phyloP scores from a whole-genome alignment of 2,113 vertebrate species.

The Trematocara stigmaticum region DNA sequence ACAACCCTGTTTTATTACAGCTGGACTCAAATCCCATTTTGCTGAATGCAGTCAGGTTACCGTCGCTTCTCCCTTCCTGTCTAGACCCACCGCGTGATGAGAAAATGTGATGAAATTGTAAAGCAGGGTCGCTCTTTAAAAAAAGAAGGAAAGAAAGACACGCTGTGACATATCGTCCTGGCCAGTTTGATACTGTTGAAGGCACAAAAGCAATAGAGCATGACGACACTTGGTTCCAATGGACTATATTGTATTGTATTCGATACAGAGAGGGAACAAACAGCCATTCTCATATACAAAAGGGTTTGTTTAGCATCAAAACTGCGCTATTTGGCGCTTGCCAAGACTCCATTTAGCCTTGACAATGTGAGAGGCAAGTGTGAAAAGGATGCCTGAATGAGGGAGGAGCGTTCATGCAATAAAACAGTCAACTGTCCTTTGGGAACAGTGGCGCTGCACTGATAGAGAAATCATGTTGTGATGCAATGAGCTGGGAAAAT shows the following conservation, averaged over 20 bases:
- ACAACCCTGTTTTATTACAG: constrained; percentile 20
- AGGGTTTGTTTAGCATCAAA: constrained; percentile 42
- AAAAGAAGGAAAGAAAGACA: not conserved
- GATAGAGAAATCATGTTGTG: not conserved
- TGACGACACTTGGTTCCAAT: not conserved
- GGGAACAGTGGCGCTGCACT: constrained; percentile 1
- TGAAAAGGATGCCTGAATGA: constrained; percentile 29
- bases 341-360: constrained; percentile 47
- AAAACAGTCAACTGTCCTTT: constrained; percentile 26
- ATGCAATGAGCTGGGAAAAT: not conserved
- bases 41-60: constrained; percentile 11
- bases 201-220: not conserved
- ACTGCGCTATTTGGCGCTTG: constrained; percentile 15
- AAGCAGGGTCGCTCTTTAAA: not conserved
- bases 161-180: not conserved
- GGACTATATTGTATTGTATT: not conserved
- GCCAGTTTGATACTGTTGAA: not conserved
- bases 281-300: constrained; percentile 12
- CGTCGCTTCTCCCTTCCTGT: constrained; percentile 13
- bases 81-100: not conserved
- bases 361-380: constrained; percentile 32
- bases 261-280: not conserved
- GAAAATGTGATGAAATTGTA: constrained; percentile 39
- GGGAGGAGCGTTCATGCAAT: constrained; percentile 30
- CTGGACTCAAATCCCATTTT: constrained; percentile 27